Percentiles rank a stretch among this genome's conserved stretches.
Conservation (phyloP, 2,888 invertebrate genomes). For the Schizotus pectinicornis region DNA sequence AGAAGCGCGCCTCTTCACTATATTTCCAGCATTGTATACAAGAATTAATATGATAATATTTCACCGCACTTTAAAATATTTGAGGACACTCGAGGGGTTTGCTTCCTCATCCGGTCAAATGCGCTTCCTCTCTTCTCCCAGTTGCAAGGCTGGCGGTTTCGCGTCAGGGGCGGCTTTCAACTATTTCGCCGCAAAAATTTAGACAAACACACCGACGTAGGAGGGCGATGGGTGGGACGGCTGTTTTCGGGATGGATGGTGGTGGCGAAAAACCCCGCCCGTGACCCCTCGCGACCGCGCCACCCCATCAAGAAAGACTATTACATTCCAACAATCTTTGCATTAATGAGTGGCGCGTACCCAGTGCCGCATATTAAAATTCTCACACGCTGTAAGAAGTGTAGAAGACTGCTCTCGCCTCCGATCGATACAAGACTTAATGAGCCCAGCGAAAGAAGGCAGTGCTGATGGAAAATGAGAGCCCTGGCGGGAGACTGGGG, state of each 20-base stretch:
- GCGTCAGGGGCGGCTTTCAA: too few species aligned
- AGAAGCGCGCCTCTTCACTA: constrained; percentile 42
- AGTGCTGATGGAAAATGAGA: constrained; percentile 52
- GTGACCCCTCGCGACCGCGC: constrained; percentile 1
- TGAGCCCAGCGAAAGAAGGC: constrained; percentile 57
- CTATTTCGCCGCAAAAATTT: too few species aligned
- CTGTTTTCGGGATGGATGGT: too few species aligned
- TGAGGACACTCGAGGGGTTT: constrained; percentile 54
- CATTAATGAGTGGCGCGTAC: constrained; percentile 56
- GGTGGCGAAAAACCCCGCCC: too few species aligned
- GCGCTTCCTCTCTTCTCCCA: constrained; percentile 35
- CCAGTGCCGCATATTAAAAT: constrained; percentile 57
- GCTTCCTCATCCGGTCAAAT: constrained; percentile 56
- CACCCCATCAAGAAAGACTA: constrained; percentile 43
- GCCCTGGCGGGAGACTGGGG: constrained; percentile 27
- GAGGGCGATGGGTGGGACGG: background rate
- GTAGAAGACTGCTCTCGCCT: constrained; percentile 53
- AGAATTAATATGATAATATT: constrained; percentile 58
- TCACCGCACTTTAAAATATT: constrained; percentile 52
- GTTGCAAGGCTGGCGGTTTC: too few species aligned
- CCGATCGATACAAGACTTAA: constrained; percentile 54
- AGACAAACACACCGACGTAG: background rate
- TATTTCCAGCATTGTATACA: constrained; percentile 54
- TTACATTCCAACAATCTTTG: constrained; percentile 53
- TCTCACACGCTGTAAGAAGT: constrained; percentile 55